Percentiles rank a stretch among this genome's conserved stretches.
Conservation (phyloP, 2,888 invertebrate species). For the Cerastoderma edule region DNA sequence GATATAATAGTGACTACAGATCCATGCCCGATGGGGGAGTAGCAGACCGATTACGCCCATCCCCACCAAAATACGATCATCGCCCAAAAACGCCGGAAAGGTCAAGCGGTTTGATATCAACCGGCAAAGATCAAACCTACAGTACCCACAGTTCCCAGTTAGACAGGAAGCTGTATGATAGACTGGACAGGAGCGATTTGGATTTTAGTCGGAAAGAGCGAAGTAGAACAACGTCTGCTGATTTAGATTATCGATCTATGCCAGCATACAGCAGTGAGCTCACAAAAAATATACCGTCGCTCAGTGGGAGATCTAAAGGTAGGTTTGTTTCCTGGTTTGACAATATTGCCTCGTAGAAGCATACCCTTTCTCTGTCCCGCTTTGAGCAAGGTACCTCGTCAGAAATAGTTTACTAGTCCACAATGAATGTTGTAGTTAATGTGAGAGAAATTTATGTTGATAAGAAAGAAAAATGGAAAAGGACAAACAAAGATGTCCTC, state of each 20-base stretch:
- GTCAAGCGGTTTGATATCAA: conserved; percentile 33
- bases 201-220: conserved; percentile 34
- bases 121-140: conserved; percentile 34
- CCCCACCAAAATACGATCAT: conserved; percentile 30
- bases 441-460: no score
- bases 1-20: conserved; percentile 58
- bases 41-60: conserved; percentile 41
- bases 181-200: conserved; percentile 31
- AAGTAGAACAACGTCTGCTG: conserved; percentile 55
- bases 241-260: conserved; percentile 42
- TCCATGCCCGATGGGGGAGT: conserved; percentile 65
- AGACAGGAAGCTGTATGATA: conserved; percentile 19
- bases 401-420: no score
- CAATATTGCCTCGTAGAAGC: no score
- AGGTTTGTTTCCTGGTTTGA: no score
- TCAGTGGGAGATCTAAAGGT: conserved; percentile 59
- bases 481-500: no score
- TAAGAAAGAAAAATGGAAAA: no score
- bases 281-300: conserved; percentile 50
- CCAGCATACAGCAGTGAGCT: conserved; percentile 38
- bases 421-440: no score
- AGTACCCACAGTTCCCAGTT: background rate
- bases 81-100: conserved; percentile 47
- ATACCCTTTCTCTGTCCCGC: no score
- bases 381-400: no score